Percentiles rank a stretch among this genome's conserved stretches.
Conservation (phyloP, 92 coral and sea anemone species). For the Palythoa grandis region DNA sequence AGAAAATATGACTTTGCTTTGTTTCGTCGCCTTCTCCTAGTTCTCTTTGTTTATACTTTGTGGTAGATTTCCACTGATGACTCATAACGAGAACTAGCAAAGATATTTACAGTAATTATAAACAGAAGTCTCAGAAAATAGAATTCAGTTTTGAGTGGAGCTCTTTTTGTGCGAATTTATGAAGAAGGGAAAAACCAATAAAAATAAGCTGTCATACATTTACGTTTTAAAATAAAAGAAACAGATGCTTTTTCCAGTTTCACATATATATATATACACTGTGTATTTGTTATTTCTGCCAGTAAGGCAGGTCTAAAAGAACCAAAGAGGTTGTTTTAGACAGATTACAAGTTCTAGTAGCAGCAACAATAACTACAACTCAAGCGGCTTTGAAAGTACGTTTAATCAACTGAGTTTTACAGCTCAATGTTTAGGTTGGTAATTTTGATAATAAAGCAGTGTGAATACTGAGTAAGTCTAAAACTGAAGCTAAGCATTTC, state of each 20-base stretch:
- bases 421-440: neutral
- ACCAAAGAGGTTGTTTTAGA: neutral
- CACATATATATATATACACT: neutral
- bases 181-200: neutral
- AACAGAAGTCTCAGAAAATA: neutral
- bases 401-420: neutral
- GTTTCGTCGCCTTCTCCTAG: neutral
- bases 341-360: neutral
- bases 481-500: neutral
- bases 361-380: neutral
- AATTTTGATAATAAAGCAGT: neutral
- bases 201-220: neutral
- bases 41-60: neutral
- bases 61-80: neutral
- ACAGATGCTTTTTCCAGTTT: neutral
- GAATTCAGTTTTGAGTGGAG: neutral
- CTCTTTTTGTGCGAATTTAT: neutral
- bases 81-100: neutral
- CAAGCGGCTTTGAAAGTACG: neutral
- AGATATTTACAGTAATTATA: neutral
- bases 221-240: neutral
- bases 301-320: neutral
- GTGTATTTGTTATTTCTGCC: neutral
- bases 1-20: neutral
- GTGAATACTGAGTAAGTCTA: neutral